phyloP scores from a whole-genome alignment of 2,113 vertebrate genomes.

The Entomyzon cyanotis region DNA sequence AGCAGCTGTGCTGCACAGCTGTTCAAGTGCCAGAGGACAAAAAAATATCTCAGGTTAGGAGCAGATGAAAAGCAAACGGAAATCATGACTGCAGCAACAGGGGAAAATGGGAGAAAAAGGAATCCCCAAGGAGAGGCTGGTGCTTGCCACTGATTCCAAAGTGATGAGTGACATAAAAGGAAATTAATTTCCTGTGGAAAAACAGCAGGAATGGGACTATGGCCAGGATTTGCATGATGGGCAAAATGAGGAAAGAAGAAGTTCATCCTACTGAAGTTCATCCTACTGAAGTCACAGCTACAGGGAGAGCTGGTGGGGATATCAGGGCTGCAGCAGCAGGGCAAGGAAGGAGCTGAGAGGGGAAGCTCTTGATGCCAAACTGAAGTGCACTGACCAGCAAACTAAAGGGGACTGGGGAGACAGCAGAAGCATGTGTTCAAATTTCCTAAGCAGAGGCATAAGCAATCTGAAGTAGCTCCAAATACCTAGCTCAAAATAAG shows the following conservation, averaged over 20 bases:
- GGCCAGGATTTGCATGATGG: neutral
- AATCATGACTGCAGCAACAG: neutral
- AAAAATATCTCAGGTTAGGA: neutral
- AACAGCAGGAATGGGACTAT: neutral
- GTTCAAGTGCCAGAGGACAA: neutral
- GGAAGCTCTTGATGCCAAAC: neutral
- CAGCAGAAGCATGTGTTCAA: neutral
- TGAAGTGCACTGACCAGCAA: accelerated
- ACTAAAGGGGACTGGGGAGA: neutral
- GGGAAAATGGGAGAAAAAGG: neutral
- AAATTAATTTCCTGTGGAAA: neutral
- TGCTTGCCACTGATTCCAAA: neutral
- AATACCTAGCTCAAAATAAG: accelerated
- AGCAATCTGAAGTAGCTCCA: neutral
- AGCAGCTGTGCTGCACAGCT: neutral
- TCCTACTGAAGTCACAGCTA: neutral
- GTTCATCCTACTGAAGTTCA: neutral
- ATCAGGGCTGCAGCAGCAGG: neutral
- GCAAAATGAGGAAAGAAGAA: neutral
- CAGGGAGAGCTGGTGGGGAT: neutral
- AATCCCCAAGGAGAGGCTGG: slow-evolving; percentile 9
- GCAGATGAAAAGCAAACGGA: slow-evolving; percentile 11
- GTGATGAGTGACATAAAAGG: neutral
- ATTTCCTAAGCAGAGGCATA: neutral
- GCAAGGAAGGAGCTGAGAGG: neutral